Percentiles rank a stretch among this genome's conserved stretches.
These are phyloP conservation scores for Zaprionus davidi DNA, from an alignment of 1,140 invertebrate genomes.

Conservation along the genomic window DNA sequence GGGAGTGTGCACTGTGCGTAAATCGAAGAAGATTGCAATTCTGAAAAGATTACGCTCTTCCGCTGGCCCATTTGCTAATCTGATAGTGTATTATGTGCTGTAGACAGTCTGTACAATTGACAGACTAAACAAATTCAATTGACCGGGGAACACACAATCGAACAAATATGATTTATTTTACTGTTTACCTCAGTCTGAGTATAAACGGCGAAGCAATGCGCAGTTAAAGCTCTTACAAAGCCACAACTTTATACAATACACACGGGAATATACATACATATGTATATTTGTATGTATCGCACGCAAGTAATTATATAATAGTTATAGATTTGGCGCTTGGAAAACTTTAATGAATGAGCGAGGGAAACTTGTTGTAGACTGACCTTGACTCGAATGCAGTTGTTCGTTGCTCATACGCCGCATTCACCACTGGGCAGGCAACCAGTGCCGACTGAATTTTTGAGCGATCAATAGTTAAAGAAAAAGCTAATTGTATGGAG, in stretches of 20 bases:
- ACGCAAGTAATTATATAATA: constrained; percentile 30
- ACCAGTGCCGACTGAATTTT: not conserved
- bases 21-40: constrained; percentile 33
- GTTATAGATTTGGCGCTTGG: constrained; percentile 16
- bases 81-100: constrained; percentile 23
- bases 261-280: constrained; percentile 2
- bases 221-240: constrained; percentile 19
- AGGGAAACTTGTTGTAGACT: not conserved
- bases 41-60: constrained; percentile 7
- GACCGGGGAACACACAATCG: constrained; percentile 20
- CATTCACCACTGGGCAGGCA: constrained; percentile 46
- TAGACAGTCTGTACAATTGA: constrained; percentile 1
- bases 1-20: constrained; percentile 10
- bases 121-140: constrained; percentile 27
- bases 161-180: constrained; percentile 21
- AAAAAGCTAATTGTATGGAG: too few species aligned
- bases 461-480: too few species aligned
- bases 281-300: not conserved
- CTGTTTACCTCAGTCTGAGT: not conserved
- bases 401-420: constrained; percentile 63
- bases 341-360: constrained; percentile 32
- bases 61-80: constrained; percentile 4
- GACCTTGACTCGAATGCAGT: constrained; percentile 69
- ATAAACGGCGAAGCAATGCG: constrained; percentile 12
- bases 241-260: not conserved